These are phyloP conservation scores for Rhopalosiphum nymphaeae DNA, from an alignment of 2,888 invertebrate genomes.

Conservation along the genomic window DNA sequence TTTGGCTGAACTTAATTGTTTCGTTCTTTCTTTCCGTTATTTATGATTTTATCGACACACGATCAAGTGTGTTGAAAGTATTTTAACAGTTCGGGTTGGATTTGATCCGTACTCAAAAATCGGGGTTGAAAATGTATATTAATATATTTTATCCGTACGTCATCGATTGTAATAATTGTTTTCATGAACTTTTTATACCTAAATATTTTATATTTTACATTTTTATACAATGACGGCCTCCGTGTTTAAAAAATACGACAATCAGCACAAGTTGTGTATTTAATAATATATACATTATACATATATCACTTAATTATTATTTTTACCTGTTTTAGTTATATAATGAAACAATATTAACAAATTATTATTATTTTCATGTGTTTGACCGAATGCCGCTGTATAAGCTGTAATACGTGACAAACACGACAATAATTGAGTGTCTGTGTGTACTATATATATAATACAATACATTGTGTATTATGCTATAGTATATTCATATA, in stretches of 20 bases:
- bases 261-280: neutral
- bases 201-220: neutral
- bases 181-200: neutral
- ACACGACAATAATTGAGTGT: neutral
- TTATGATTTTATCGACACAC: neutral
- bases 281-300: no score
- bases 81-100: neutral
- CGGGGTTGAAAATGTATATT: neutral
- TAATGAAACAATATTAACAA: neutral
- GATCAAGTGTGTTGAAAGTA: no score
- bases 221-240: neutral
- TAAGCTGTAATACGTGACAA: conserved; percentile 2
- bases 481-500: neutral
- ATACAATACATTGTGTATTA: neutral
- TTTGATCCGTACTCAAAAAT: neutral
- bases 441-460: neutral
- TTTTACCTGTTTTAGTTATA: neutral
- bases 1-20: neutral
- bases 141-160: neutral
- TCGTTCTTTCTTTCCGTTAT: neutral
- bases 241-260: neutral
- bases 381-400: neutral
- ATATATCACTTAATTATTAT: no score
- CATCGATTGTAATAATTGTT: neutral
- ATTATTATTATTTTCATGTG: neutral